Conservation (phyloP, 1,140 invertebrate genomes). For the Vanessa atalanta region DNA sequence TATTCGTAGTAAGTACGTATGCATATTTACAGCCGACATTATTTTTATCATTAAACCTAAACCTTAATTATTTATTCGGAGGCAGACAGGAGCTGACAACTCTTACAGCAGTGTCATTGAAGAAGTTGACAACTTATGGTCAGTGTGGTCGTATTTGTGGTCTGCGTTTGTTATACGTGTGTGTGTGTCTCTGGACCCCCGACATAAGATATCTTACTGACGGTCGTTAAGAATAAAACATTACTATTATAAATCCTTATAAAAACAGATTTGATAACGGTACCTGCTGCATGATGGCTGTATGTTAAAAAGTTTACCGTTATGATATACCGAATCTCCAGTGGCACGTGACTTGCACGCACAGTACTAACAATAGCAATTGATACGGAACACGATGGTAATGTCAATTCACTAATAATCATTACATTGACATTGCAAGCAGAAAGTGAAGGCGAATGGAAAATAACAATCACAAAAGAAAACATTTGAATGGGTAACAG, state of each 20-base stretch:
- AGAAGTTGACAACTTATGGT: no score
- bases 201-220: no score
- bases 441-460: slow-evolving; percentile 36
- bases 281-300: slow-evolving; percentile 1
- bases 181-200: no score
- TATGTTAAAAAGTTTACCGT: slow-evolving; percentile 17
- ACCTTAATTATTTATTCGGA: no score
- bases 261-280: neutral
- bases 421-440: slow-evolving; percentile 43
- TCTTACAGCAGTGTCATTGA: no score
- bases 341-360: slow-evolving; percentile 37
- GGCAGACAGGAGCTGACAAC: no score
- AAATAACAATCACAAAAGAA: slow-evolving; percentile 33
- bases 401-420: slow-evolving; percentile 41
- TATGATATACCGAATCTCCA: slow-evolving; percentile 37
- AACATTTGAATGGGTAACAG: slow-evolving; percentile 16
- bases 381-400: slow-evolving; percentile 33
- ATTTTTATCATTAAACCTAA: no score
- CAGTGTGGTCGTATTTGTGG: no score
- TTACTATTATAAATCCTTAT: neutral
- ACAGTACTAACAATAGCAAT: slow-evolving; percentile 11
- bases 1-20: no score
- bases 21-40: no score
- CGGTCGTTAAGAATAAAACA: no score
- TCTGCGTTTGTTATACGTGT: no score